phyloP scores from a whole-genome alignment of 2,113 vertebrate species.

The Pardalotus punctatus region DNA sequence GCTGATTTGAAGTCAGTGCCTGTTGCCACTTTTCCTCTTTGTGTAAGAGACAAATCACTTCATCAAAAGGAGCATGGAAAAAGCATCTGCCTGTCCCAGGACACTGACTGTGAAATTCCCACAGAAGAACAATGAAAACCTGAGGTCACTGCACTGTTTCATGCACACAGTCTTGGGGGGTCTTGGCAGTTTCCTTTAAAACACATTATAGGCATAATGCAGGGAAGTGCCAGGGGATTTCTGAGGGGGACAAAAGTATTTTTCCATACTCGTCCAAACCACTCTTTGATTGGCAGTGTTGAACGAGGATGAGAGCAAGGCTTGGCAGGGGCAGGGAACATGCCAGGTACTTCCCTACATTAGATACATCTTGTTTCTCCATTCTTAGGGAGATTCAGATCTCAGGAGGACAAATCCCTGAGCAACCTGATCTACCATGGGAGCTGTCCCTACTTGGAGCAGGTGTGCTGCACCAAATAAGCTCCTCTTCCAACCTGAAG shows the following conservation, averaged over 20 bases:
- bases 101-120: not conserved
- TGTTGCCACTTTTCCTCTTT: not conserved
- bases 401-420: not conserved
- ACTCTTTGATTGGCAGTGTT: not conserved
- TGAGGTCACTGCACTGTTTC: not conserved
- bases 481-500: not conserved
- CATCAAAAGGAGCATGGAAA: not conserved
- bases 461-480: not conserved
- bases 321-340: not conserved
- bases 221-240: not conserved
- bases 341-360: not conserved
- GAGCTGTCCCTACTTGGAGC: not conserved
- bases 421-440: not conserved
- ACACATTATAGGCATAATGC: not conserved
- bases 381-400: not conserved
- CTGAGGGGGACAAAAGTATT: not conserved
- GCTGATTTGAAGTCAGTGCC: not conserved
- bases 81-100: not conserved
- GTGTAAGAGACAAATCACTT: not conserved
- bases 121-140: not conserved
- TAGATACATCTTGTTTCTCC: not conserved
- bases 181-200: not conserved
- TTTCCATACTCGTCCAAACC: not conserved
- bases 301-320: not conserved
- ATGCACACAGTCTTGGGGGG: not conserved